Evolutionary conservation across 2,113 vertebrate species (phyloP).

Genomic region (Crotophaga sulcirostris): DNA sequence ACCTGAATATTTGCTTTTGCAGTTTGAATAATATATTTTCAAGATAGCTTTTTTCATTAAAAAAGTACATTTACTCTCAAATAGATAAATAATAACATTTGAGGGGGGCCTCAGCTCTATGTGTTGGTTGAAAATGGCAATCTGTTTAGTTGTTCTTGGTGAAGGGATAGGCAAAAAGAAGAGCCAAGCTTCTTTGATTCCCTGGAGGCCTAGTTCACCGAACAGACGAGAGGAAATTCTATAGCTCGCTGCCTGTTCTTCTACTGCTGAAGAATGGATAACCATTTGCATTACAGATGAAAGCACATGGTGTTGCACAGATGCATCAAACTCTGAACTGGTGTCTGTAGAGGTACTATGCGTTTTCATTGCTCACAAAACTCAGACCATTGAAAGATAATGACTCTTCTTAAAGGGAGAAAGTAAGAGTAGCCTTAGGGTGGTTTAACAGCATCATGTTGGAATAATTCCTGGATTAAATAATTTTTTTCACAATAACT

Average conservation of each 20-base stretch:
- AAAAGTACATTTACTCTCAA: not conserved
- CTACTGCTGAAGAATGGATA: not conserved
- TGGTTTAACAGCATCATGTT: not conserved
- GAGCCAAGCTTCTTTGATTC: not conserved
- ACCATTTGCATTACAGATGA: not conserved
- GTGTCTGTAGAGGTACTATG: not conserved
- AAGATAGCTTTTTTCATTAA: not conserved
- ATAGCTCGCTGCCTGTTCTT: not conserved
- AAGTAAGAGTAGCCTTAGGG: not conserved
- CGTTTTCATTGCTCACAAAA: not conserved
- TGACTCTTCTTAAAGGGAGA: not conserved
- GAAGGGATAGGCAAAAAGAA: not conserved
- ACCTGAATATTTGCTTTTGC: not conserved
- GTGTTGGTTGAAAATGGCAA: not conserved
- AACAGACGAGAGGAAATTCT: not conserved
- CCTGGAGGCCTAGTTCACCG: not conserved
- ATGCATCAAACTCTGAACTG: not conserved
- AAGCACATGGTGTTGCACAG: not conserved
- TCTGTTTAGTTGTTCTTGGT: not conserved
- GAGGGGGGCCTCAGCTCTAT: accelerated
- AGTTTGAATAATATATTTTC: constrained; percentile 11
- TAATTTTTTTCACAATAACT: not conserved
- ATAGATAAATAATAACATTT: not conserved
- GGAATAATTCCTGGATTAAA: not conserved
- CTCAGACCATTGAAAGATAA: not conserved